Base-by-base conservation (phyloP, 2,888 invertebrate species). In the Cephalotes varians region DNA sequence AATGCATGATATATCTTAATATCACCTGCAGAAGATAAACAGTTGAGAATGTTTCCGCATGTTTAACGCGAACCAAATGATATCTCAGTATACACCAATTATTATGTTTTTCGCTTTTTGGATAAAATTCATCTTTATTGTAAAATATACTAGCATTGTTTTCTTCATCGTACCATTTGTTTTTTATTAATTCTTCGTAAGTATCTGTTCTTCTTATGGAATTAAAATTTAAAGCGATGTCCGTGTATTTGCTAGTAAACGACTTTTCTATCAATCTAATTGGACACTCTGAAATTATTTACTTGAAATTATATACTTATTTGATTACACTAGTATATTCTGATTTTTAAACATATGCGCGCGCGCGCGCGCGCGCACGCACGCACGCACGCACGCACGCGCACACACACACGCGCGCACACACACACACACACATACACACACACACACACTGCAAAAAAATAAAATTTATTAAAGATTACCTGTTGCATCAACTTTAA, bases 1-100 rank as follows among this genome's bases (percentile, higher is more conserved):
- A 40, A 40, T 10, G 2, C 21, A 34, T 21, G 10, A 12, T 5
- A 21, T 12, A 62, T 62, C 5, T 60, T n/a, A 60, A 28, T 44
- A n/a, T n/a, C 89, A 95, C 95, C 94, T 95, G 94, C 47, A 95
- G 90, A 40, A 95, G 91, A 86, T 95, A 95, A 40, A 94, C 93
- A 40, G 94, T 94, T 12, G 95, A 95, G 88, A 95, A 95, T 69
- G 94, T 94, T 86, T 95, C 94, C 0, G 94, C 91, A 81, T 95
- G 94, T 87, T 95, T 94, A 18, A 95, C 94, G 65, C 95, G 91
- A 25, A 94, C 93, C 7, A 95, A 92, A 80, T 95, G 94, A 88
- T 94, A 95, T 84, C 94, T 93, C 82, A 94, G 94, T 76, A 94
- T 88, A 84, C 95, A 95, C 1, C 88, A 86, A 86, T 94, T 91